Conservation (phyloP, 30 jellyfish, hydroid and myxozoan genomes). For the Mastigias papua region DNA sequence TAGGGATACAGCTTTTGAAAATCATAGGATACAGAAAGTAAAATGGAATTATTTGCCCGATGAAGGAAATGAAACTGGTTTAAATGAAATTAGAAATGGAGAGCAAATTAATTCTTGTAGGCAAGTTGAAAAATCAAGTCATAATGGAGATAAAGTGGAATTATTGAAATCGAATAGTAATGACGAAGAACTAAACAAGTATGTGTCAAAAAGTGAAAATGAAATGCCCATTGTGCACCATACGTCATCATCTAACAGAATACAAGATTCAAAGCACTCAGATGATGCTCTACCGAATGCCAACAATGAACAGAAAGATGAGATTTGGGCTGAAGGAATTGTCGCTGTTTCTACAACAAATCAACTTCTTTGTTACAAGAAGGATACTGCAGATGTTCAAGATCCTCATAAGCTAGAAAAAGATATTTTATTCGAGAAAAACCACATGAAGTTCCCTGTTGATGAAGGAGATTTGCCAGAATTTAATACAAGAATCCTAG, state of each 20-base stretch:
- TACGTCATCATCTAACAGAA: not conserved
- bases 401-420: not conserved
- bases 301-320: not conserved
- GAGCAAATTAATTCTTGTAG: not conserved
- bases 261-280: not conserved
- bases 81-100: not conserved
- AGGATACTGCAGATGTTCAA: not conserved
- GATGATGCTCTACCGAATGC: not conserved
- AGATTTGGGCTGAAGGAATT: not conserved
- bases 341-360: not conserved
- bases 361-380: not conserved
- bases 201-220: not conserved
- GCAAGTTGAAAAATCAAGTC: not conserved
- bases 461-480: not conserved
- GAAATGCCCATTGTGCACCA: not conserved
- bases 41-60: not conserved
- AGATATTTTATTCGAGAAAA: not conserved
- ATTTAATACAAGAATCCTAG: slow-evolving; percentile 1
- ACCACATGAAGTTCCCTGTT: not conserved
- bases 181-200: not conserved
- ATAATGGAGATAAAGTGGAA: not conserved
- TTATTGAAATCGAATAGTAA: not conserved
- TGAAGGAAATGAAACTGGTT: not conserved
- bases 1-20: not conserved
- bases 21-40: not conserved